These are phyloP conservation scores for Cataglyphis altisquamis DNA, from an alignment of 2,888 invertebrate species.

Conservation along the genomic window DNA sequence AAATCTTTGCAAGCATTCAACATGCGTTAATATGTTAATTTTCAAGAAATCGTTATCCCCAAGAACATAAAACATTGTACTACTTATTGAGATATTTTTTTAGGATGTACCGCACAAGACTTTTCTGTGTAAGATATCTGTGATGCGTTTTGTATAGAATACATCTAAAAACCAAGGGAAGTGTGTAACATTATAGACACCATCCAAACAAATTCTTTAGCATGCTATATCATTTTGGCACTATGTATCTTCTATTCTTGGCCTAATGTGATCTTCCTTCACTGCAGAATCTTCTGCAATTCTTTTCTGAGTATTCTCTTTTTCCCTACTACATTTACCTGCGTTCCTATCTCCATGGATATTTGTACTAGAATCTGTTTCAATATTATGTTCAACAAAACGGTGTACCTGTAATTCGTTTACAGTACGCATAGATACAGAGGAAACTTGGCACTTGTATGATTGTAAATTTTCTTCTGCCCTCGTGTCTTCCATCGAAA, in stretches of 20 bases:
- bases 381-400: constrained; percentile 82
- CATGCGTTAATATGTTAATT: constrained; percentile 2
- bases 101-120: constrained; percentile 1
- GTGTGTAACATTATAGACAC: constrained; percentile 34
- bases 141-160: constrained; percentile 23
- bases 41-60: constrained; percentile 12
- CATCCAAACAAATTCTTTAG: constrained; percentile 30
- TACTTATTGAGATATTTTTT: constrained; percentile 21
- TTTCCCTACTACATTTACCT: constrained; percentile 86
- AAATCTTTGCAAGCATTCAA: constrained; percentile 1
- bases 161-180: constrained; percentile 28
- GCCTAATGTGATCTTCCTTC: constrained; percentile 87
- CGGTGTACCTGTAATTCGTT: constrained; percentile 82
- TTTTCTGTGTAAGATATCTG: constrained; percentile 21
- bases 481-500: constrained; percentile 51
- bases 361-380: constrained; percentile 76
- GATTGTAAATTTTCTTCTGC: constrained; percentile 69
- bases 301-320: constrained; percentile 85
- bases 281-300: constrained; percentile 85
- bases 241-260: constrained; percentile 89
- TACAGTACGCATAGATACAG: constrained; percentile 77
- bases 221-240: constrained; percentile 87
- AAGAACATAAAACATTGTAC: constrained; percentile 11
- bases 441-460: constrained; percentile 82
- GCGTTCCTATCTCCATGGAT: constrained; percentile 73